Conservation (phyloP, 1,140 invertebrate species). For the Scaptodrosophila lebanonensis region DNA sequence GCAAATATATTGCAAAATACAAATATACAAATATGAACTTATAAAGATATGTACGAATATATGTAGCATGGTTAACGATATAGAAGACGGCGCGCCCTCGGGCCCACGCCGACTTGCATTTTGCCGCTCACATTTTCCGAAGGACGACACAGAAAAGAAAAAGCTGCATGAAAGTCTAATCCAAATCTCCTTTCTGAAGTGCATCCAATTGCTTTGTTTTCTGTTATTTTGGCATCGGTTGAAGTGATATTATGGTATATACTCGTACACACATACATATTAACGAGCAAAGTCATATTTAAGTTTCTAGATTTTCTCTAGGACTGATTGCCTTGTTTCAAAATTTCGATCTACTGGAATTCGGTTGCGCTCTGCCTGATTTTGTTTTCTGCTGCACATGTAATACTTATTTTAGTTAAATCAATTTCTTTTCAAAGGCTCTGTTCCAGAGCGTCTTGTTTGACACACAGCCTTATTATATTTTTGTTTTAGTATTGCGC, state of each 20-base stretch:
- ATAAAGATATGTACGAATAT: slow-evolving; percentile 43
- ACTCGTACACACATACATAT: too few relatives aligned
- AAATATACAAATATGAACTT: slow-evolving; percentile 57
- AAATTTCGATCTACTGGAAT: slow-evolving; percentile 4
- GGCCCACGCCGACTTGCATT: slow-evolving; percentile 35
- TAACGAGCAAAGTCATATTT: too few relatives aligned
- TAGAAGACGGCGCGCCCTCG: slow-evolving; percentile 38
- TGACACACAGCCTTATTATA: slow-evolving; percentile 29
- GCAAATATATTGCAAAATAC: slow-evolving; percentile 57
- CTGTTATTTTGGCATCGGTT: slow-evolving; percentile 22
- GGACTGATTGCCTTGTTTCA: slow-evolving; percentile 21
- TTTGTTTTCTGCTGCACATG: slow-evolving; percentile 29
- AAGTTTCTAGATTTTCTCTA: slow-evolving; percentile 32
- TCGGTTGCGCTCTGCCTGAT: slow-evolving; percentile 4
- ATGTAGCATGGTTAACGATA: slow-evolving; percentile 37
- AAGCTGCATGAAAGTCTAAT: too few relatives aligned
- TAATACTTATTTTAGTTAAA: slow-evolving; percentile 5
- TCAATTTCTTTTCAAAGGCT: slow-evolving; percentile 10
- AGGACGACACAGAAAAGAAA: too few relatives aligned
- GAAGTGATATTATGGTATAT: slow-evolving; percentile 53
- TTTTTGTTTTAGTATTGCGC: slow-evolving; percentile 48
- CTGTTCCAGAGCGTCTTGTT: slow-evolving; percentile 20
- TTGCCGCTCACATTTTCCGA: slow-evolving; percentile 13
- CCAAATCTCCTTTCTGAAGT: too few relatives aligned
- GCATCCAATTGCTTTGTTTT: not conserved